phyloP scores from a whole-genome alignment of 2,113 vertebrate species.

The Catharus minimus region DNA sequence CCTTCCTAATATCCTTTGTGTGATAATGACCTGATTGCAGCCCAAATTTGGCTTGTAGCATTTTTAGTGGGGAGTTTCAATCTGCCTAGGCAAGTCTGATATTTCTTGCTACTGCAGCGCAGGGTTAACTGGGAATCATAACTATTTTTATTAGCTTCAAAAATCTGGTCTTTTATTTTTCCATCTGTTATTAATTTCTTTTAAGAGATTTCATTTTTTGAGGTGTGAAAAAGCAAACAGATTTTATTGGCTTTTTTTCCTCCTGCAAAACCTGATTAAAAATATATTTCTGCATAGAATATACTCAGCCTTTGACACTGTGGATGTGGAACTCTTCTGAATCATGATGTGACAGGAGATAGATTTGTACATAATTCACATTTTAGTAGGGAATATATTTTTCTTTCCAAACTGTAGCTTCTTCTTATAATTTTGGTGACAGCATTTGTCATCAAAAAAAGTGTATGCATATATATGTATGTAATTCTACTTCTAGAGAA shows the following conservation, averaged over 20 bases:
- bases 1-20: not conserved
- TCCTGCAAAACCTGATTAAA: not conserved
- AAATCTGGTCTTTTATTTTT: slow-evolving; percentile 8
- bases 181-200: slow-evolving; percentile 5
- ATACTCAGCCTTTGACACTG: not conserved
- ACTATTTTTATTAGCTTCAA: not conserved
- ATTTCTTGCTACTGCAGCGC: not conserved
- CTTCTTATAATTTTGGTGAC: not conserved
- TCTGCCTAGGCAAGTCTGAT: not conserved
- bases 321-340: not conserved
- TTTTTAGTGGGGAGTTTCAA: not conserved
- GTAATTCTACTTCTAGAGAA: not conserved
- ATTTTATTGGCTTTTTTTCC: not conserved
- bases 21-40: not conserved
- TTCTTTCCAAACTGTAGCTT: not conserved
- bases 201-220: not conserved
- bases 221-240: not conserved
- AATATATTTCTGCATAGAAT: not conserved
- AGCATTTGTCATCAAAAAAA: not conserved
- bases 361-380: not conserved
- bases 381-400: not conserved
- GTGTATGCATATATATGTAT: too few species aligned
- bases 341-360: not conserved
- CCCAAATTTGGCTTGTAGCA: not conserved
- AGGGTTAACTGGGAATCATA: not conserved